Conservation (phyloP, 1,140 invertebrate genomes). For the Ephestia elutella region DNA sequence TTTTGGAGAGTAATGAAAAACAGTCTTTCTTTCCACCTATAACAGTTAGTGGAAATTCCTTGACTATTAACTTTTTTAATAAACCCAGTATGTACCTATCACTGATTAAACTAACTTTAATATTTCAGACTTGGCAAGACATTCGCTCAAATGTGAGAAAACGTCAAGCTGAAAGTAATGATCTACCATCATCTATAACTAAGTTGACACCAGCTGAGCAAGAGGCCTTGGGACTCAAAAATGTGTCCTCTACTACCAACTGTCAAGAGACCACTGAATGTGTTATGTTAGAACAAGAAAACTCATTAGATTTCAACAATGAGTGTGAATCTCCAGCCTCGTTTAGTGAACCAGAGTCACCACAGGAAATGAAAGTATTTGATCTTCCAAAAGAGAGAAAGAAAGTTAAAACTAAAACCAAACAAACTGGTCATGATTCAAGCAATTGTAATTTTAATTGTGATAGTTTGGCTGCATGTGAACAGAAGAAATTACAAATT, state of each 20-base stretch:
- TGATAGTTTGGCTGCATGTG: slow-evolving; percentile 49
- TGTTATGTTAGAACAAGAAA: slow-evolving; percentile 35
- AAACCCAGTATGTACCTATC: not conserved
- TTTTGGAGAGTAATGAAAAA: too few species aligned
- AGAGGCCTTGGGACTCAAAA: slow-evolving; percentile 45
- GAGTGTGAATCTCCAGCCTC: slow-evolving; percentile 29
- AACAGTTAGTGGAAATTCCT: too few species aligned
- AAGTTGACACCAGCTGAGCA: slow-evolving; percentile 42
- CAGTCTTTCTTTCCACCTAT: too few species aligned
- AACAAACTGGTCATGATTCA: slow-evolving; percentile 35
- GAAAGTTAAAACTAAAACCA: slow-evolving; percentile 29
- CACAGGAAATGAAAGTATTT: slow-evolving; percentile 48
- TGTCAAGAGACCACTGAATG: slow-evolving; percentile 41
- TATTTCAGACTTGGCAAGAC: slow-evolving; percentile 64
- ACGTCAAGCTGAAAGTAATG: slow-evolving; percentile 38
- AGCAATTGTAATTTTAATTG: slow-evolving; percentile 52
- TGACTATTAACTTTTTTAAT: too few species aligned
- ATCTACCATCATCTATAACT: slow-evolving; percentile 31
- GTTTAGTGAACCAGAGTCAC: slow-evolving; percentile 47
- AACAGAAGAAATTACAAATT: slow-evolving; percentile 52
- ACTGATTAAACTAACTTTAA: slow-evolving; percentile 8
- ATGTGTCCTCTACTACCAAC: slow-evolving; percentile 24
- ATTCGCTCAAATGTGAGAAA: slow-evolving; percentile 55
- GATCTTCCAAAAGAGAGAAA: slow-evolving; percentile 24
- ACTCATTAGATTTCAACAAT: slow-evolving; percentile 35